Percentiles rank a stretch among this genome's conserved stretches.
These are phyloP conservation scores for Centroberyx gerrardi DNA, from an alignment of 2,797 vertebrate genomes.

Conservation along the genomic window DNA sequence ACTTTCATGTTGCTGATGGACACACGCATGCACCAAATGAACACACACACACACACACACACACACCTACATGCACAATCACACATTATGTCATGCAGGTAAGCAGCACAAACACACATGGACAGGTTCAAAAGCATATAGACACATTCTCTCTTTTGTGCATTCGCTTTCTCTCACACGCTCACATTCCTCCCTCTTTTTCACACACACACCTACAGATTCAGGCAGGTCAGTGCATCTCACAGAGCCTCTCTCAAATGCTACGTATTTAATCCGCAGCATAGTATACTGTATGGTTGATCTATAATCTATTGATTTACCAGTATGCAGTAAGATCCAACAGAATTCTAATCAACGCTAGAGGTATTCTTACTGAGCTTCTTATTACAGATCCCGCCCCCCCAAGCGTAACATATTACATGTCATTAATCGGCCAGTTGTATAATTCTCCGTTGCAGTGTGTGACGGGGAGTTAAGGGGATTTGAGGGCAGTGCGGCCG, in stretches of 20 bases:
- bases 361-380: constrained; percentile 32
- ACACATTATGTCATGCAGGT: neutral
- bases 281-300: neutral
- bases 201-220: neutral
- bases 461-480: constrained; percentile 32
- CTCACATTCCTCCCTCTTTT: neutral
- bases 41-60: neutral
- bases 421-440: constrained; percentile 45
- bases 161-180: neutral
- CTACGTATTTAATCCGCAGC: neutral
- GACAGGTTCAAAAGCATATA: neutral
- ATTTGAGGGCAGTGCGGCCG: constrained; percentile 22
- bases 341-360: constrained; percentile 46
- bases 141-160: neutral
- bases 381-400: constrained; percentile 40
- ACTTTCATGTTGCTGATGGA: constrained; percentile 2
- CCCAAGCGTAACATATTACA: constrained; percentile 56
- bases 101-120: neutral
- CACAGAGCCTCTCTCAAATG: no score
- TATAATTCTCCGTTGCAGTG: constrained; percentile 51
- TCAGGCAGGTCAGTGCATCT: no score
- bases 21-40: no score
- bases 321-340: constrained; percentile 20
- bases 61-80: constrained; percentile 1
- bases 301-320: constrained; percentile 37